Conservation (phyloP, 2,113 vertebrate genomes). For the Azemiops feae region DNA sequence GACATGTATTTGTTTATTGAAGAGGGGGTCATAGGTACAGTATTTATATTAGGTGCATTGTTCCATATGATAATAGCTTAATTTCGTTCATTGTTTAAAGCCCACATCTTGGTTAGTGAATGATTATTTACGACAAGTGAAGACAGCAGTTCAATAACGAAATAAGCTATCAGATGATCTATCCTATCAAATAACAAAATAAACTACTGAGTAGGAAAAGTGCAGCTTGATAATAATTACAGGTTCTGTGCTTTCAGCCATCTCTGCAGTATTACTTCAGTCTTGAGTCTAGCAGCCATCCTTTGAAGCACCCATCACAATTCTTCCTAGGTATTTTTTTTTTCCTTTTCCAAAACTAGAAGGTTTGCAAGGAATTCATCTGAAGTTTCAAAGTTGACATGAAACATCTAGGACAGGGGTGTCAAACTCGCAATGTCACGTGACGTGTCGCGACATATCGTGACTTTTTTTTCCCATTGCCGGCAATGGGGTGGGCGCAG, state of each 20-base stretch:
- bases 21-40: not conserved
- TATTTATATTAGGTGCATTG: not conserved
- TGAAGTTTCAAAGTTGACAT: not conserved
- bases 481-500: too few relatives aligned
- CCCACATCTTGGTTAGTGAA: not conserved
- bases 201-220: constrained; percentile 3
- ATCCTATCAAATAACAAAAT: constrained; percentile 17
- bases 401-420: not conserved
- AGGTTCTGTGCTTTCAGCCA: not conserved
- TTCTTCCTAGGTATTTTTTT: not conserved
- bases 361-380: not conserved
- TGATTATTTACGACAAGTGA: not conserved
- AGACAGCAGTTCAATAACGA: not conserved
- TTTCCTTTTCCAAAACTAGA: not conserved
- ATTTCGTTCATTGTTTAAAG: not conserved
- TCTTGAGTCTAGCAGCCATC: not conserved
- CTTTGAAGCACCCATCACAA: not conserved
- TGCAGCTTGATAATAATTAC: not conserved
- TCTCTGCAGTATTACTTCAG: not conserved
- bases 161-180: constrained; percentile 7
- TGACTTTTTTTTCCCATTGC: too few relatives aligned
- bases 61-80: not conserved
- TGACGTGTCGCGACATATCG: too few relatives aligned
- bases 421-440: too few relatives aligned
- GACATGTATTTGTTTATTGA: constrained; percentile 3